Evolutionary conservation across 2,113 vertebrate genomes (phyloP).

Genomic region (Ptyas mucosa): DNA sequence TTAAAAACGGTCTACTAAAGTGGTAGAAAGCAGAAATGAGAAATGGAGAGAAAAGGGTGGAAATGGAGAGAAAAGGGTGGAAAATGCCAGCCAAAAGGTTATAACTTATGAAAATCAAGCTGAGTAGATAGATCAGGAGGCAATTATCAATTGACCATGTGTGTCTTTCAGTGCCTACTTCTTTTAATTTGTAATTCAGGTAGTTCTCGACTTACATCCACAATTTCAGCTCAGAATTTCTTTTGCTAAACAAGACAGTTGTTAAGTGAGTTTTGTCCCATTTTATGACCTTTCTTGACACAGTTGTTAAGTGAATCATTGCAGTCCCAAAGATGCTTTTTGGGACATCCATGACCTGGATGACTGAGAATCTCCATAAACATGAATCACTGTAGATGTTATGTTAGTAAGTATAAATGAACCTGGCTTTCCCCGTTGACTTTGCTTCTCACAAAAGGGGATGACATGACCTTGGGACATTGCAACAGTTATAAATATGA

Average conservation of each 20-base stretch:
- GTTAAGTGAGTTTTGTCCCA: background rate
- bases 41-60: background rate
- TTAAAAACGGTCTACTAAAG: background rate
- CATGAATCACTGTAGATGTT: background rate
- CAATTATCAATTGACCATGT: background rate
- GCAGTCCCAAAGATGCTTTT: background rate
- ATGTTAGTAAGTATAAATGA: background rate
- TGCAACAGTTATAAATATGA: background rate
- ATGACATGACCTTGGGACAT: background rate
- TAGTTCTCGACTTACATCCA: background rate
- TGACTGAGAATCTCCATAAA: no score
- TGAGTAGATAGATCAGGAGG: background rate
- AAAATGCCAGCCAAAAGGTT: background rate
- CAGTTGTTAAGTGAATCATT: background rate
- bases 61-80: background rate
- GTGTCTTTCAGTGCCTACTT: background rate
- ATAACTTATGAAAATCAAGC: background rate
- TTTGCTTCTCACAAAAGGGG: no score
- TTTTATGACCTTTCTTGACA: background rate
- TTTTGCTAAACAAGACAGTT: background rate
- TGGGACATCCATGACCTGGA: no score
- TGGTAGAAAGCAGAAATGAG: background rate
- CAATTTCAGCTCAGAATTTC: background rate
- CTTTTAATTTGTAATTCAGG: background rate
- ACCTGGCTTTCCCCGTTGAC: background rate